phyloP scores from a whole-genome alignment of 2,113 vertebrate genomes.

The Lasiurus borealis region DNA sequence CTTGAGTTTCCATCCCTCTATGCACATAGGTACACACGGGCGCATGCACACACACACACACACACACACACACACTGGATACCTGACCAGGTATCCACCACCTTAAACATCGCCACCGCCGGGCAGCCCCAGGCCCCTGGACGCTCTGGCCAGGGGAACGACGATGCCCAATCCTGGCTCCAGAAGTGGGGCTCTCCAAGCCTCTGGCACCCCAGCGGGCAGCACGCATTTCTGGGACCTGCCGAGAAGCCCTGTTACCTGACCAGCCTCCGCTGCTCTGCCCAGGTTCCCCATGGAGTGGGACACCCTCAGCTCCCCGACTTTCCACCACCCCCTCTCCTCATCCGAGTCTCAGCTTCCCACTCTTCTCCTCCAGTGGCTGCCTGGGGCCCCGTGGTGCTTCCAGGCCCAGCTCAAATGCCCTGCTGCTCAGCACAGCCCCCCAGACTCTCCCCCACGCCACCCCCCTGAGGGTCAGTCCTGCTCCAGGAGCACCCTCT shows the following conservation, averaged over 20 bases:
- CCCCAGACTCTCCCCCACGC: fast-evolving
- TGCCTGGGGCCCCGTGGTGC: background rate
- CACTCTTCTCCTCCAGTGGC: background rate
- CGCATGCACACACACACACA: fast-evolving
- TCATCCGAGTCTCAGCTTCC: background rate
- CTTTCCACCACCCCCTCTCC: background rate
- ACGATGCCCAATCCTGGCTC: background rate
- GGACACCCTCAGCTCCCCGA: fast-evolving
- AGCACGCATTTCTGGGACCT: background rate
- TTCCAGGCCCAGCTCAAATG: background rate
- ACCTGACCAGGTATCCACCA: no score
- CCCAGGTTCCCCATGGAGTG: fast-evolving
- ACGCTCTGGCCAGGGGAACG: background rate
- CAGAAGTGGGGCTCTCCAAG: background rate
- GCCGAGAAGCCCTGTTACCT: background rate
- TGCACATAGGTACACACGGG: fast-evolving
- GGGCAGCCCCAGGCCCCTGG: background rate
- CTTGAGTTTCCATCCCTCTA: background rate
- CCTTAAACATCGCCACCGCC: background rate
- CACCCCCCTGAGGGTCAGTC: fast-evolving
- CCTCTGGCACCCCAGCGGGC: fast-evolving
- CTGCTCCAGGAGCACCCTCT: fast-evolving
- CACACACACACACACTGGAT: no score
- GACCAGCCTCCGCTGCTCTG: no score
- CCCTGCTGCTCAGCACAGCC: fast-evolving